Base-by-base conservation (phyloP, 2,888 invertebrate genomes). In the Antheraea yamamai region DNA sequence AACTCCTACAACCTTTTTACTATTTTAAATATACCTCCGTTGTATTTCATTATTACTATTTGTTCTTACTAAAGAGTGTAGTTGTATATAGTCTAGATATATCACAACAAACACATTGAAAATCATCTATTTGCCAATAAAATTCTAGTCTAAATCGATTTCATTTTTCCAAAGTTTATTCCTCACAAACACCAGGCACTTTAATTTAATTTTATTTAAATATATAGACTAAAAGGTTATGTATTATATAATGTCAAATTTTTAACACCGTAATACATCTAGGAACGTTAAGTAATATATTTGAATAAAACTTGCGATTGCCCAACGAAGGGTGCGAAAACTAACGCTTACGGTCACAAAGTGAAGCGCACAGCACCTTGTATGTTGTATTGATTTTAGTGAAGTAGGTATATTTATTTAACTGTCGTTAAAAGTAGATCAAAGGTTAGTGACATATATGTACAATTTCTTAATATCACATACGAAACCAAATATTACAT, bases 261-360 rank as follows among this genome's bases (percentile, higher is more conserved):
- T 30, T 66, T 66, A 12, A 66, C 64, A 66, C 14, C 0, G 16
- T 16, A 30, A 66, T 16, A 66, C 26, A 66, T 66, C 26, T 30
- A 66, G 26, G 4, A 26, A 30, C 30, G 64, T 66, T 66, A 66
- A 74, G 61, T 74, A 72, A 74, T 30, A 23, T 74, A 72, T 74
- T 71, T 72, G 71, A 72, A 26, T 51, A 47, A 23, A 74, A 74
- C 74, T 71, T 71, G 47, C 61, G 70, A 55, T 55, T 0, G 26
- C 70, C 52, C 20, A 39, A 18, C 47, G 35, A 20, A 58, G 74
- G 74, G 74, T 74, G 74, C 74, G 74, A 74, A 72, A 74, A 74
- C 74, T 72, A 72, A 74, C 74, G 71, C 74, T 74, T 58, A 39
- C 47, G 72, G 61, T 72, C 47, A 47, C 58, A 74, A 74, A 74